Evolutionary conservation across 2,888 invertebrate genomes (phyloP).

Genomic region (Rutpela maculata): DNA sequence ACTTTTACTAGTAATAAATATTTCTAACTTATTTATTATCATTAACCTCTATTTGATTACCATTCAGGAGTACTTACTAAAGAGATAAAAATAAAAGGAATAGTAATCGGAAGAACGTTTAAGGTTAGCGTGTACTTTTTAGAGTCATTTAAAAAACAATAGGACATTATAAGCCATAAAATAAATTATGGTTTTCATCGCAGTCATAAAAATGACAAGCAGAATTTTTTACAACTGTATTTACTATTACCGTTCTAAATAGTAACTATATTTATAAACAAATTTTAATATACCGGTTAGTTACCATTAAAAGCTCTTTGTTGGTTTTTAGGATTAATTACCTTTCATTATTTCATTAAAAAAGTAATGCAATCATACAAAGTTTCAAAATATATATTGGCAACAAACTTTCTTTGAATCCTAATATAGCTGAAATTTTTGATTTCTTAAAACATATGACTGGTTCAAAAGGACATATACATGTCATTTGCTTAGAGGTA

Average conservation of each 20-base stretch:
- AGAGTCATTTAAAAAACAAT: background rate
- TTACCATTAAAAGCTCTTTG: too few relatives aligned
- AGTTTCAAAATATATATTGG: too few relatives aligned
- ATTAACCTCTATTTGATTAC: slow-evolving; percentile 17
- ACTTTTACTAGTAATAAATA: slow-evolving; percentile 8
- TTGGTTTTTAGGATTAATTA: too few relatives aligned
- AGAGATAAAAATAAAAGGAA: background rate
- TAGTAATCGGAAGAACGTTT: slow-evolving; percentile 6
- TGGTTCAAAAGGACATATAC: too few relatives aligned
- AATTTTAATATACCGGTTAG: too few relatives aligned
- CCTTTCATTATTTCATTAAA: too few relatives aligned
- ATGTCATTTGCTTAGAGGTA: too few relatives aligned
- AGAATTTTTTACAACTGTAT: background rate
- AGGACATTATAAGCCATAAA: background rate
- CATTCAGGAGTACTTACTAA: background rate
- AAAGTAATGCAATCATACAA: too few relatives aligned
- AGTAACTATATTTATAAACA: too few relatives aligned
- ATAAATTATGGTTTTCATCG: background rate
- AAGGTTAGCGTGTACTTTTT: background rate
- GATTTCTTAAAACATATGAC: too few relatives aligned
- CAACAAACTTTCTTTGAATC: too few relatives aligned
- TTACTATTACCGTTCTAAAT: background rate
- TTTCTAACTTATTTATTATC: slow-evolving; percentile 6
- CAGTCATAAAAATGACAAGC: background rate
- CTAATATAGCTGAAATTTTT: too few relatives aligned